phyloP scores from a whole-genome alignment of 2,888 invertebrate species.

The Ptilodon capucinus region DNA sequence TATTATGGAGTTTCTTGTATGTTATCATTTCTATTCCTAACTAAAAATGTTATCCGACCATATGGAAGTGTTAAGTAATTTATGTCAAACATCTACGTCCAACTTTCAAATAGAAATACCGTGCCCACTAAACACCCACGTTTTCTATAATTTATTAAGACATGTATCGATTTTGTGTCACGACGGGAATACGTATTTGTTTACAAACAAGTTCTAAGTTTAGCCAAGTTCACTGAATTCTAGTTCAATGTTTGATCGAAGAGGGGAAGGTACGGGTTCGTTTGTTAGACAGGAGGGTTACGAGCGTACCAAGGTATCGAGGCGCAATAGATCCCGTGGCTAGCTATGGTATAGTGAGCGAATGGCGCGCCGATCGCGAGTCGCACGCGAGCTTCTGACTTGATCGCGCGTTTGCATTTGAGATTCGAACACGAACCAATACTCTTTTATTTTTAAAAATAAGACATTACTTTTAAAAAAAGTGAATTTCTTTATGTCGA shows the following conservation, averaged over 20 bases:
- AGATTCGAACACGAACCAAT: slow-evolving; percentile 49
- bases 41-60: slow-evolving; percentile 1
- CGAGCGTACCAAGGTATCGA: slow-evolving; percentile 61
- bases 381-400: slow-evolving; percentile 72
- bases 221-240: slow-evolving; percentile 28
- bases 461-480: slow-evolving; percentile 9
- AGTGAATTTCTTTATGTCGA: slow-evolving; percentile 7
- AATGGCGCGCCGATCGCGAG: slow-evolving; percentile 64
- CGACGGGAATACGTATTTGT: slow-evolving; percentile 18
- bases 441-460: slow-evolving; percentile 23
- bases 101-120: slow-evolving; percentile 21
- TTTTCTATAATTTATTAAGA: slow-evolving; percentile 17
- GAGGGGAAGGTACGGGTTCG: slow-evolving; percentile 50
- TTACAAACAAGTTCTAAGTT: slow-evolving; percentile 33
- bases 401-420: slow-evolving; percentile 73
- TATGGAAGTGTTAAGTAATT: slow-evolving; percentile 11
- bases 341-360: slow-evolving; percentile 60
- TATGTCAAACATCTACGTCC: slow-evolving; percentile 16
- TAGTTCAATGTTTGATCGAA: slow-evolving; percentile 33
- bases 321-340: slow-evolving; percentile 69
- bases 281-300: slow-evolving; percentile 61
- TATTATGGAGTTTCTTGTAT: neutral
- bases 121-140: slow-evolving; percentile 22
- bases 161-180: slow-evolving; percentile 17
- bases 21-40: neutral